Base-by-base conservation (phyloP, 2,888 invertebrate genomes). In the Melinopterus prodromus region DNA sequence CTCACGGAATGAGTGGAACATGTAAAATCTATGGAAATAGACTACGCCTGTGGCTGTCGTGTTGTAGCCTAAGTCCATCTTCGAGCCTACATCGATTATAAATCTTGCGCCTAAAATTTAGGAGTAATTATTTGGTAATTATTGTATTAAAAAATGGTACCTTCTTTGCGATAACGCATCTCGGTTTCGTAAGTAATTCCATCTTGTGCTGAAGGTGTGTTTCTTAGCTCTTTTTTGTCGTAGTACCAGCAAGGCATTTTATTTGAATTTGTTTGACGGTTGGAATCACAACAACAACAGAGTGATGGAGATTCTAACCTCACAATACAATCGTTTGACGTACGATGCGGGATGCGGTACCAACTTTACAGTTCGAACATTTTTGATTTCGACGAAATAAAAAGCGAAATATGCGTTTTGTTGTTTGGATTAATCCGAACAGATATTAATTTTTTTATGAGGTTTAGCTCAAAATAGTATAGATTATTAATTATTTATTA, bases 11-110 rank as follows among this genome's bases (percentile, higher is more conserved):
- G 98, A 97, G 89, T 99, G 99, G 87, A 98, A 97, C 99, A 99
- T 99, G 89, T 99, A 99, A 90, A 99, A 99, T 81, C 99, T 93
- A 90, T 99, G 99, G 88, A 99, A 99, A 90, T 99, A 99, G 80
- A 99, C 98, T 86, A 98, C 98, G 81, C 99, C 99, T 80, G 99
- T 99, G 69, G 99, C 99, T 92, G 98, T 97, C 71, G 99, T 99
- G 87, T 98, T 98, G 90, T 97, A 98, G 82, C 97, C 96, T 85
- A 97, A 91, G 86, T 96, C 96, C 96, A 97, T 97, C 90, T 95
- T 95, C 71, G 95, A 95, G 69, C 99, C 99, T 81, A 97, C 95
- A 87, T 98, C 97, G 87, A 98, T 97, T 85, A 99, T 99, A 87
- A 99, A 98, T 82, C 98, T 92, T 53, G 99, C 98, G 70, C 99